phyloP scores from a whole-genome alignment of 1,140 invertebrate genomes.

The Papilio helenus region DNA sequence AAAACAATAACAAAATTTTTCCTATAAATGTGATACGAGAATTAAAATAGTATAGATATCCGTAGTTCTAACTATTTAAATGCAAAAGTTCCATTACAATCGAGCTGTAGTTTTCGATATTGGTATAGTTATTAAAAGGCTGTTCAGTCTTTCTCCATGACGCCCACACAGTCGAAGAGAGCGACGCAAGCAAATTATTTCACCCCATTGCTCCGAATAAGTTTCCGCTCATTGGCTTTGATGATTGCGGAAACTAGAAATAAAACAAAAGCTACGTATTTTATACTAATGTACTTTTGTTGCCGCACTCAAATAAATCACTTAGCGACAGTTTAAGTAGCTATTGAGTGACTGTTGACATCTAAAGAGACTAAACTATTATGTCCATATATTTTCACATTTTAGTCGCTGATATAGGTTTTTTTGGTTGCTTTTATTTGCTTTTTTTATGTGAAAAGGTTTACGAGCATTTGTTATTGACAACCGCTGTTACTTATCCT shows the following conservation, averaged over 20 bases:
- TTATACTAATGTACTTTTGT: neutral
- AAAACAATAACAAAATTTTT: no score
- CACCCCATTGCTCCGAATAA: neutral
- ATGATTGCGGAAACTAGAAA: neutral
- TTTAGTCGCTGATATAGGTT: neutral
- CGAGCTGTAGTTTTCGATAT: neutral
- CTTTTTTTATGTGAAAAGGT: neutral
- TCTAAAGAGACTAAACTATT: no score
- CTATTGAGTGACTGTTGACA: neutral
- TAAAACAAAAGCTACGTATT: constrained; percentile 17
- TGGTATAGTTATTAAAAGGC: neutral
- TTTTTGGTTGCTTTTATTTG: neutral
- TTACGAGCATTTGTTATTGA: neutral
- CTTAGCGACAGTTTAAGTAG: no score
- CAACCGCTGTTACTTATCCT: neutral
- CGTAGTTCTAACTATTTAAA: no score
- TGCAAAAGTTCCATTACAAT: neutral
- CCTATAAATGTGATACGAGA: no score
- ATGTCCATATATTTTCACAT: no score
- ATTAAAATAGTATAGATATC: no score
- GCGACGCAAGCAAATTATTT: neutral
- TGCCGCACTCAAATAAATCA: no score
- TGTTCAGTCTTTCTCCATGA: neutral
- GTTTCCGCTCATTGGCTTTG: neutral
- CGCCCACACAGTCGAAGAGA: neutral